Evolutionary conservation across 2,797 vertebrate species (phyloP), one percentile per base, ranked within the genome.

Genomic region (Chrosomus eos): DNA sequence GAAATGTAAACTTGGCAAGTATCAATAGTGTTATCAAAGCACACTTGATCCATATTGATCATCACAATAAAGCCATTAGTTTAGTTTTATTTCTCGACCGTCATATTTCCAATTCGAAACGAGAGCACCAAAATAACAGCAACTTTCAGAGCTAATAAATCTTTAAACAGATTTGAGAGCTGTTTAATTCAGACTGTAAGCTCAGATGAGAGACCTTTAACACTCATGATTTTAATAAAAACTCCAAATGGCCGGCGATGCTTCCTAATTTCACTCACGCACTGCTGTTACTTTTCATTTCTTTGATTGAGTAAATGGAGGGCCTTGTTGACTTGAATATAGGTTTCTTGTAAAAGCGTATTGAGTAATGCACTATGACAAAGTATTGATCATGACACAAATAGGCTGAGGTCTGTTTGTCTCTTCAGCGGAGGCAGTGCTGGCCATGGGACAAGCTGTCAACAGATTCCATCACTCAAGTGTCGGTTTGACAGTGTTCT

Each of bases 401-500:
- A 83, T 60, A 77, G 62, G 60, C 45, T 67, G 60, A 55, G 64
- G 45, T 78, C 36, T 84, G 64, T 77, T 58, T 76, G 73, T 68
- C 62, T 76, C 82, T 77, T 67, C 73, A 38, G 67, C 33, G 10
- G 36, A 40, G 36, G 51, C 43, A 51, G 21, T 74, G 40, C 21
- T 48, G 70, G 62, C 62, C 64, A 68, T 70, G 64, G 48, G 82
- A 84, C 51, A 28, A 70, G 66, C 64, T 78, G 74, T 84, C 82
- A 71, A 33, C 48, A 21, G 18, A 21, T 83, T 66, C 74, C 62
- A 68, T 83, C 73, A 83, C 73, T 84, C 74, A 48, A 36, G 13
- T 68, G 48, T 77, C 74, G 13, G 74, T 58, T 84, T 84, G 82
- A 84, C 82, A 77, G 33, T 76, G 48, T 84, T 70, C 19, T 84